A percentile compares a stretch with the other conserved stretches of the same genome.
phyloP scores from a whole-genome alignment of 2,113 vertebrate genomes.

The Cyprinodon tularosa region DNA sequence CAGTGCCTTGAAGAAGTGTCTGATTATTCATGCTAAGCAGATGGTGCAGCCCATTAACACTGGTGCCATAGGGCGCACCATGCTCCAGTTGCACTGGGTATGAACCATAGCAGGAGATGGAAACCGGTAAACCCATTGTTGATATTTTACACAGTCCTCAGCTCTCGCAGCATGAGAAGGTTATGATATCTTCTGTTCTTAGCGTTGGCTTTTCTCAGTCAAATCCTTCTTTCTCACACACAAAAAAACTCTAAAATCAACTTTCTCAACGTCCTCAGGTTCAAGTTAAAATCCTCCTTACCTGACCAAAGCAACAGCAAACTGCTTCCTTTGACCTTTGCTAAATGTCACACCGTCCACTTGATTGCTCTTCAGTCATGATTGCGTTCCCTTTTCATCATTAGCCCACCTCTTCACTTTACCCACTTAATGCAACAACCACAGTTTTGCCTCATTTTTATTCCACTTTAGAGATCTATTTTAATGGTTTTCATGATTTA shows the following conservation, averaged over 20 bases:
- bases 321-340: not conserved
- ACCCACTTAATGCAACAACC: not conserved
- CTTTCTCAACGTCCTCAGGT: slow-evolving; percentile 41
- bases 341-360: slow-evolving; percentile 38
- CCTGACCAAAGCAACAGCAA: slow-evolving; percentile 23
- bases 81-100: slow-evolving; percentile 46
- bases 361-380: slow-evolving; percentile 30
- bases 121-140: slow-evolving; percentile 36
- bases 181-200: slow-evolving; percentile 62
- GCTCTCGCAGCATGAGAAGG: slow-evolving; percentile 46
- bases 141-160: slow-evolving; percentile 37
- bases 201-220: slow-evolving; percentile 16
- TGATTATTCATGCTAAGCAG: slow-evolving; percentile 48
- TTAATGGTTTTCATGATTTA: not conserved
- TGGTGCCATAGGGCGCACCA: slow-evolving; percentile 36
- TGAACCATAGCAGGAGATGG: slow-evolving; percentile 40
- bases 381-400: not conserved
- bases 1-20: slow-evolving; percentile 32
- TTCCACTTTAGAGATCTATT: not conserved
- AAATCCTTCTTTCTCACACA: slow-evolving; percentile 5
- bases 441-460: not conserved
- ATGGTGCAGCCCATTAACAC: slow-evolving; percentile 38
- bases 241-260: slow-evolving; percentile 32
- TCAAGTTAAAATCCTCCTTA: slow-evolving; percentile 22
- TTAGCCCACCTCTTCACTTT: not conserved